Conservation (phyloP, 1,140 invertebrate genomes). For the Trachymyrmex cornetzi region DNA sequence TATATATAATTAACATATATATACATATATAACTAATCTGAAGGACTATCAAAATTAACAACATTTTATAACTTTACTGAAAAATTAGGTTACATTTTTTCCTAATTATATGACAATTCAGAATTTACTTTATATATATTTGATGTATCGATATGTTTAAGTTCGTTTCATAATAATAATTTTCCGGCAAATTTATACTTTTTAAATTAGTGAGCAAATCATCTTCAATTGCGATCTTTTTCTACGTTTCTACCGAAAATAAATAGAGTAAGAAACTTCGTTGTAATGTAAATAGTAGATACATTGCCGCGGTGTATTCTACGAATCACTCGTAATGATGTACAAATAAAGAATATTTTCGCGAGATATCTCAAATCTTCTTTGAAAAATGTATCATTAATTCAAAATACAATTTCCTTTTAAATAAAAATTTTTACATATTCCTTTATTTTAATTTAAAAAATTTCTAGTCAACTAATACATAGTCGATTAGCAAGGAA, state of each 20-base stretch:
- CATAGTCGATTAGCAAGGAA: no score
- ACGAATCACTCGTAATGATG: slow-evolving; percentile 21
- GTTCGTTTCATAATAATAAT: not conserved
- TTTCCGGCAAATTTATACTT: not conserved
- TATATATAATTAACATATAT: not conserved
- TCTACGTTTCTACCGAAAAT: slow-evolving; percentile 23
- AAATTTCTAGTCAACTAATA: no score
- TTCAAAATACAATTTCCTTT: not conserved
- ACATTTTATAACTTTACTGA: not conserved
- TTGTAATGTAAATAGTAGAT: slow-evolving; percentile 39
- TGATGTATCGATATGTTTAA: not conserved
- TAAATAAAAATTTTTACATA: not conserved
- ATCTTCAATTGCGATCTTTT: not conserved
- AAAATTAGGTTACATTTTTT: not conserved
- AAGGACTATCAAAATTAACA: not conserved
- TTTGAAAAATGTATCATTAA: not conserved
- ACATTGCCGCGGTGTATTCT: slow-evolving; percentile 32
- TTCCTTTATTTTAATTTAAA: not conserved
- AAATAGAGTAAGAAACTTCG: slow-evolving; percentile 38
- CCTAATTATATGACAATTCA: not conserved
- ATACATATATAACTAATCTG: not conserved
- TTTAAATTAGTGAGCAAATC: not conserved
- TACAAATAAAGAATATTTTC: slow-evolving; percentile 8
- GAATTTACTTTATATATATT: slow-evolving; percentile 2
- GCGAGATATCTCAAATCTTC: not conserved